phyloP scores from a whole-genome alignment of 2,113 vertebrate species.

The Semnornis frantzii region DNA sequence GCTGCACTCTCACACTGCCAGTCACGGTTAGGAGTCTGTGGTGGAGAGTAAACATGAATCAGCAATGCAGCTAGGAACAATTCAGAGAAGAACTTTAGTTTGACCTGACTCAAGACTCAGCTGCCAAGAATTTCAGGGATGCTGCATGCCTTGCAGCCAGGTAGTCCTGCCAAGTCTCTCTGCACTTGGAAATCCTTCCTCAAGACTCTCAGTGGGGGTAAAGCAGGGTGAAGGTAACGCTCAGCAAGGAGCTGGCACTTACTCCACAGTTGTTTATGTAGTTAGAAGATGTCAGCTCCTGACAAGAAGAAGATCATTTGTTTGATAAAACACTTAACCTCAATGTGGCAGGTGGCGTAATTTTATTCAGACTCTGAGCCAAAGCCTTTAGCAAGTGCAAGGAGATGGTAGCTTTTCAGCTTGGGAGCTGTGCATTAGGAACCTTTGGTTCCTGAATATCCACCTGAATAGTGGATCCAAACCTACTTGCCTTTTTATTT shows the following conservation, averaged over 20 bases:
- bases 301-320: background rate
- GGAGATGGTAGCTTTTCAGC: background rate
- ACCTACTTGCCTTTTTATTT: background rate
- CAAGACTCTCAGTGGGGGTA: background rate
- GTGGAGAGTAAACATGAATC: background rate
- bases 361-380: constrained; percentile 16
- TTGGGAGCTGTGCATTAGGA: background rate
- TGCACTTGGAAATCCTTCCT: background rate
- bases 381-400: constrained; percentile 1
- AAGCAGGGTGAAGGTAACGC: background rate
- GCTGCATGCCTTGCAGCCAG: constrained; percentile 29
- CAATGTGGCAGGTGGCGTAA: background rate
- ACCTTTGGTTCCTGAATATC: too few species aligned
- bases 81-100: background rate
- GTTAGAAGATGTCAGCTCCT: background rate
- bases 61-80: background rate
- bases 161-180: background rate
- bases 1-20: too few species aligned
- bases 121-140: constrained; percentile 52
- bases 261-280: constrained; percentile 27
- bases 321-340: background rate
- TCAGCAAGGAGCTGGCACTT: background rate
- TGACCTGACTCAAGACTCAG: background rate
- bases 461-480: too few species aligned
- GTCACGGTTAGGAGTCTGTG: background rate